Conservation (phyloP, 2,113 vertebrate genomes). For the Albula glossodonta region DNA sequence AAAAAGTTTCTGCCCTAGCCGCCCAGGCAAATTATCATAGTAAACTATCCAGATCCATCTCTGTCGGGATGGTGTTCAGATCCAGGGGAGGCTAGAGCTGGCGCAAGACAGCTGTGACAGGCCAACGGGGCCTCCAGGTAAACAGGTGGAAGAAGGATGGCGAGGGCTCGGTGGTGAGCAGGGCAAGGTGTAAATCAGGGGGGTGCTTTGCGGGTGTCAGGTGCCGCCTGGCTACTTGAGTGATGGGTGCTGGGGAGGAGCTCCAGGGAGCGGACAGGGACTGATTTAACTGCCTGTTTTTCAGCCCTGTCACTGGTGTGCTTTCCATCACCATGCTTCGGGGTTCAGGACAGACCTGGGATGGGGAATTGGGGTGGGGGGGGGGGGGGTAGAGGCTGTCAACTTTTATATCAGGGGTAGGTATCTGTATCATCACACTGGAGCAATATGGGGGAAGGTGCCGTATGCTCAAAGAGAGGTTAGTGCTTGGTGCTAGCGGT, state of each 20-base stretch:
- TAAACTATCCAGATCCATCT: not conserved
- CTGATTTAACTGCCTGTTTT: constrained; percentile 62
- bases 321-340: constrained; percentile 50
- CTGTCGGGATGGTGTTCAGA: not conserved
- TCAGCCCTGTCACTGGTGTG: constrained; percentile 43
- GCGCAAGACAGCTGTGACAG: not conserved
- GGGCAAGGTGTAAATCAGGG: constrained; percentile 48
- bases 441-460: too few relatives aligned
- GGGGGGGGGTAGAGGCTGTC: not conserved
- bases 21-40: not conserved
- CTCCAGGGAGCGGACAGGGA: constrained; percentile 28
- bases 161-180: not conserved
- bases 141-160: constrained; percentile 12
- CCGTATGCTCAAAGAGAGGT: too few relatives aligned
- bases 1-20: not conserved
- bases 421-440: not conserved
- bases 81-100: not conserved
- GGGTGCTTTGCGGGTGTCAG: constrained; percentile 13
- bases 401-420: not conserved
- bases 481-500: too few relatives aligned
- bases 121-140: not conserved
- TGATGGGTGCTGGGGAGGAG: constrained; percentile 48
- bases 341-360: constrained; percentile 23
- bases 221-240: constrained; percentile 53
- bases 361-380: not conserved